These are phyloP conservation scores for Ophiodon elongatus DNA, from an alignment of 2,113 vertebrate genomes.

Conservation along the genomic window DNA sequence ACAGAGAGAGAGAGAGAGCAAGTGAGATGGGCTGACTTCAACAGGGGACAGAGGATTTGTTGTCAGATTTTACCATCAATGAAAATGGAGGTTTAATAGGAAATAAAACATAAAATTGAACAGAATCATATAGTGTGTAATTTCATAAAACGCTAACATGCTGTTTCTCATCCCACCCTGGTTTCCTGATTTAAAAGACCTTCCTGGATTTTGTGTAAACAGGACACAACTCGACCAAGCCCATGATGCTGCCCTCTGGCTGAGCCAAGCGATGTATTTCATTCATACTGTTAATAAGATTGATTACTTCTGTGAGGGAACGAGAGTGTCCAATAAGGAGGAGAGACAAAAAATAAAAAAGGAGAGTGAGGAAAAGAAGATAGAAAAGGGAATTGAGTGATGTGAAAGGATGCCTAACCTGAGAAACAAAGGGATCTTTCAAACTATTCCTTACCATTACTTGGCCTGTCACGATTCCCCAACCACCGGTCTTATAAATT, in stretches of 20 bases:
- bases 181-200: slow-evolving; percentile 39
- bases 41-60: slow-evolving; percentile 57
- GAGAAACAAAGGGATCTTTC: slow-evolving; percentile 76
- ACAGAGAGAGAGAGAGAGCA: slow-evolving; percentile 32
- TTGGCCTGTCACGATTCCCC: slow-evolving; percentile 76
- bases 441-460: slow-evolving; percentile 77
- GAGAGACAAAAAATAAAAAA: slow-evolving; percentile 15
- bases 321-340: slow-evolving; percentile 34
- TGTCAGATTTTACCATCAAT: slow-evolving; percentile 61
- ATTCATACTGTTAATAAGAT: slow-evolving; percentile 63
- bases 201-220: slow-evolving; percentile 37
- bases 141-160: slow-evolving; percentile 33
- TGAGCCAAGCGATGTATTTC: slow-evolving; percentile 63
- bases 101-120: slow-evolving; percentile 59
- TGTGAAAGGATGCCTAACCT: slow-evolving; percentile 64
- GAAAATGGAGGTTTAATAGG: slow-evolving; percentile 66
- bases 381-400: slow-evolving; percentile 62
- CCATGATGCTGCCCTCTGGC: slow-evolving; percentile 22
- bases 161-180: neutral
- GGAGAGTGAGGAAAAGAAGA: slow-evolving; percentile 56
- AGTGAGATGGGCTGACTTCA: slow-evolving; percentile 57
- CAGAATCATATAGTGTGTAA: slow-evolving; percentile 37
- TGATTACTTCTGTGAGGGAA: slow-evolving; percentile 59
- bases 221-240: slow-evolving; percentile 13
- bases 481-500: slow-evolving; percentile 78